These are phyloP conservation scores for Potorous gilbertii DNA, from an alignment of 2,797 vertebrate species.

Conservation along the genomic window DNA sequence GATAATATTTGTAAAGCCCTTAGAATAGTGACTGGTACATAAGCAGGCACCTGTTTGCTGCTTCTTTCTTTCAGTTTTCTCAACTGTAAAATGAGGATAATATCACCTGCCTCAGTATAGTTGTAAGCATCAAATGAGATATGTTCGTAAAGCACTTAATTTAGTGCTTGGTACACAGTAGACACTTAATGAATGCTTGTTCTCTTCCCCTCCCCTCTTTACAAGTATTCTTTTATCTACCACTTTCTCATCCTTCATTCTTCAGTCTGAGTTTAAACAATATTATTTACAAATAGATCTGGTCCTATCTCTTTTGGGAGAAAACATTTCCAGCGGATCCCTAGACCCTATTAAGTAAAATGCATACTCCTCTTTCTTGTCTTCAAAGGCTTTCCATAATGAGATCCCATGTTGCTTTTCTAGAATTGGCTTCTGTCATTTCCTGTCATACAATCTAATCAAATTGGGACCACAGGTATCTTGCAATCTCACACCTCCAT, in stretches of 20 bases:
- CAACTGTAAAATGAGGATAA: not conserved
- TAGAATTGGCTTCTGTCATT: not conserved
- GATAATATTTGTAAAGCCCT: not conserved
- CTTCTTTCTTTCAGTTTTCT: not conserved
- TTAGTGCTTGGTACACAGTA: too few relatives aligned
- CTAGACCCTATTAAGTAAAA: not conserved
- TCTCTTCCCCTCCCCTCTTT: too few relatives aligned
- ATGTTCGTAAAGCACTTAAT: not conserved
- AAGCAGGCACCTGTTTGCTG: not conserved
- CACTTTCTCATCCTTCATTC: not conserved
- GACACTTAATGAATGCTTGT: too few relatives aligned
- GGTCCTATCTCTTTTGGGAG: not conserved
- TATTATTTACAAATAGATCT: not conserved
- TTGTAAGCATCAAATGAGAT: not conserved
- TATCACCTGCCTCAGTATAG: not conserved
- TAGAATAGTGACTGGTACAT: not conserved
- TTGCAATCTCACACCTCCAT: not conserved
- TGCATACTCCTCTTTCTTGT: not conserved
- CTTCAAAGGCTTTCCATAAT: not conserved
- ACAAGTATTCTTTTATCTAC: not conserved
- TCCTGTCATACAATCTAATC: not conserved
- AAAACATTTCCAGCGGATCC: not conserved
- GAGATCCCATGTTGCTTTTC: not conserved
- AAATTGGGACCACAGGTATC: not conserved
- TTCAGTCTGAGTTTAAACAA: not conserved